Evolutionary conservation across 92 coral and sea anemone species (phyloP).

Genomic region (Epizoanthus scotinus): DNA sequence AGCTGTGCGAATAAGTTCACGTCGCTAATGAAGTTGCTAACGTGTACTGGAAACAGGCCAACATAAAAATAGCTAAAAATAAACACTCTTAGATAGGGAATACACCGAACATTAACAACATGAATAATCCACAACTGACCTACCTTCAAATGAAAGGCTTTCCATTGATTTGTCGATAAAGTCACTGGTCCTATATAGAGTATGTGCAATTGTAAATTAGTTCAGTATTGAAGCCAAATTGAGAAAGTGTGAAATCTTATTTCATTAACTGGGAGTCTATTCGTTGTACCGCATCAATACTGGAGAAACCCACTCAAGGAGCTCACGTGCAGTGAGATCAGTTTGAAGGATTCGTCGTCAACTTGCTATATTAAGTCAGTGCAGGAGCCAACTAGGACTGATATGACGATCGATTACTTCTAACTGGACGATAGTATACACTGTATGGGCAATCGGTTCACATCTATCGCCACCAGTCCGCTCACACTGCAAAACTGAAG

Average conservation of each 20-base stretch:
- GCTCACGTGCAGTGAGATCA: not conserved
- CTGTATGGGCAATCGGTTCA: too few species aligned
- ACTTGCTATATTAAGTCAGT: not conserved
- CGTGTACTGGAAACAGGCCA: too few species aligned
- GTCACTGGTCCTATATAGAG: not conserved
- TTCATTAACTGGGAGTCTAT: not conserved
- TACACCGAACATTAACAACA: not conserved
- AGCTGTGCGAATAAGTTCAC: too few species aligned
- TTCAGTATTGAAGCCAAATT: not conserved
- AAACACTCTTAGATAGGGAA: too few species aligned
- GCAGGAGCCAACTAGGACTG: not conserved
- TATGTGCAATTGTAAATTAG: not conserved
- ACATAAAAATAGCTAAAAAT: too few species aligned
- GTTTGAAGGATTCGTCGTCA: not conserved
- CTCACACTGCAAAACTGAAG: too few species aligned
- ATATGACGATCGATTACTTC: not conserved
- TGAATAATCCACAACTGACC: not conserved
- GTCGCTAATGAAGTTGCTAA: too few species aligned
- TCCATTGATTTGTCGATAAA: not conserved
- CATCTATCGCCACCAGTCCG: too few species aligned
- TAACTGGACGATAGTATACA: not conserved
- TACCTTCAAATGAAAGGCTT: conserved; percentile 6
- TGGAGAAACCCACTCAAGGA: not conserved
- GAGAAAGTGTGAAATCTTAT: not conserved
- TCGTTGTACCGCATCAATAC: not conserved